Evolutionary conservation across 1,140 invertebrate genomes (phyloP), one percentile per base, ranked within the genome.

Genomic region (Holotrichia oblita): DNA sequence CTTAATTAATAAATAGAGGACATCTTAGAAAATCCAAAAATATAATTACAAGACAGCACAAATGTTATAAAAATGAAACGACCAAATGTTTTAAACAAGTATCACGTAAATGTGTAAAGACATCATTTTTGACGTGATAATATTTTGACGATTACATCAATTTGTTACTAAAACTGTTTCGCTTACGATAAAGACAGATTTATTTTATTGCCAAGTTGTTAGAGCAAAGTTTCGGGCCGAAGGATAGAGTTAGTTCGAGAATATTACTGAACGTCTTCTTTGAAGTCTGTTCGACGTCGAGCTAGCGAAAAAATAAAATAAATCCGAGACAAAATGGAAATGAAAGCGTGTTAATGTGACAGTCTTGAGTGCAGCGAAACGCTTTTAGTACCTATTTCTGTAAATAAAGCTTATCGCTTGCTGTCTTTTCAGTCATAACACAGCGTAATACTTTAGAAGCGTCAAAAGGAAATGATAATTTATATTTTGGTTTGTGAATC

Each of bases 331-430:
- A 27, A 69, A 69, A 69, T 69, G 61, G 61, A 69, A 69, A 69
- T 69, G 61, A 69, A 69, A 69, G 61, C 20, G 61, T 69, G 61
- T 69, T 69, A 69, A 69, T 69, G 22, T 24, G 61, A 69, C 61
- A 69, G 61, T 69, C 22, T 27, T 27, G 61, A 69, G 61, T 69
- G 61, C 22, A 69, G 22, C 24, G 61, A 69, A 69, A 69, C 61
- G 61, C 61, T 69, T 69, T 69, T 69, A 69, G 20, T 8, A 20
- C 61, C 20, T 10, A 69, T 69, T 69, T 69, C 61, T 69, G 61
- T 69, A 69, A 69, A 69, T 69, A 69, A 69, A 69, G 61, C 61
- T 69, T 69, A 69, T 69, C 61, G 61, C 61, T 69, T 69, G 7
- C 61, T 69, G 61, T 69, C 8, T 22, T 69, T 69, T 69, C 17